Conservation (phyloP, 2,113 vertebrate genomes). For the Sitta europaea region DNA sequence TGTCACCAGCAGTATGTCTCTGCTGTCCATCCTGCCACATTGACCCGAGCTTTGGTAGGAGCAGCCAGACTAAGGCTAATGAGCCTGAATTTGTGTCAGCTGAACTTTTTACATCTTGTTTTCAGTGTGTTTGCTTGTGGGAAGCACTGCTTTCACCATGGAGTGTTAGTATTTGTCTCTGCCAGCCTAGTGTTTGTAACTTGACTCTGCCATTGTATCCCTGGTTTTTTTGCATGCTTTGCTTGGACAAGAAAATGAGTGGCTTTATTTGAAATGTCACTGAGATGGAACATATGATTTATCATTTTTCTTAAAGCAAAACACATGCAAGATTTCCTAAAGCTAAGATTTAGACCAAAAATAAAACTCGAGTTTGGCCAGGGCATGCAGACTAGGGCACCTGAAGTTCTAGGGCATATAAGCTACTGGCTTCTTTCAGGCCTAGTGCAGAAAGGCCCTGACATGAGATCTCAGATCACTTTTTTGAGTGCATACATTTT, state of each 20-base stretch:
- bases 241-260: neutral
- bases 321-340: neutral
- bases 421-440: neutral
- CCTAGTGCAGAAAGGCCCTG: neutral
- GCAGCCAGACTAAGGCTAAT: neutral
- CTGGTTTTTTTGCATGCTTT: neutral
- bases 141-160: neutral
- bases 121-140: neutral
- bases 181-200: neutral
- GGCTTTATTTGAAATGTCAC: neutral
- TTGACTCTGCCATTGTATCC: neutral
- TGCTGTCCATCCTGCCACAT: neutral
- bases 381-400: neutral
- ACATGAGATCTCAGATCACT: neutral
- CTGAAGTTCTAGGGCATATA: neutral
- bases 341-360: slow-evolving; percentile 3
- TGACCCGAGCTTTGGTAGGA: neutral
- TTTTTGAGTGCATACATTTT: neutral
- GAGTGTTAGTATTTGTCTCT: neutral
- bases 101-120: neutral
- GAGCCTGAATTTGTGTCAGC: neutral
- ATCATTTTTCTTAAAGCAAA: slow-evolving; percentile 7
- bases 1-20: neutral
- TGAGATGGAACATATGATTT: neutral
- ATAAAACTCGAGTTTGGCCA: neutral